These are phyloP conservation scores for Nyctibius grandis DNA, from an alignment of 2,797 vertebrate genomes.

Conservation along the genomic window DNA sequence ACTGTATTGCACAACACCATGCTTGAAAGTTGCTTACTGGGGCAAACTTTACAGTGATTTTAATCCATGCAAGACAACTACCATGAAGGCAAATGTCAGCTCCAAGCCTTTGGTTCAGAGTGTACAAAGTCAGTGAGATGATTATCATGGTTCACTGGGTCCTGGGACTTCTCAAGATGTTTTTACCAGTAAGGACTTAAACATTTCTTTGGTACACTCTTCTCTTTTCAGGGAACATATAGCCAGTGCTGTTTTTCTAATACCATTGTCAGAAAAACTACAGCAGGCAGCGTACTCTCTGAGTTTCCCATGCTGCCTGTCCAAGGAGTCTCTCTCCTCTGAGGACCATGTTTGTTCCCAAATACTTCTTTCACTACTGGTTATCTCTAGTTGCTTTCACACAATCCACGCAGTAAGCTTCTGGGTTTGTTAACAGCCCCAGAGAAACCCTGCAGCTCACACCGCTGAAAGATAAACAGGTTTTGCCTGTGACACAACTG, in stretches of 20 bases:
- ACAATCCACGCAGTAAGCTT: background rate
- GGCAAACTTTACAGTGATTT: background rate
- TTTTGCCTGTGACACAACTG: background rate
- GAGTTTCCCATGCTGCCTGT: background rate
- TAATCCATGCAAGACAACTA: background rate
- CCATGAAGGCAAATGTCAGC: background rate
- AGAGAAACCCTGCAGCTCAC: background rate
- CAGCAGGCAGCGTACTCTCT: background rate
- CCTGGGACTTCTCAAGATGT: background rate
- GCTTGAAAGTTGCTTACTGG: background rate
- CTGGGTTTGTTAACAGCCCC: background rate
- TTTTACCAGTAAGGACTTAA: background rate
- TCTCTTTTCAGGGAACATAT: background rate
- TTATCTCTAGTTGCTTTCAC: background rate
- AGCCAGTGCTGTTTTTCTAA: background rate
- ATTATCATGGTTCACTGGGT: background rate
- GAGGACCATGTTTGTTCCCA: background rate
- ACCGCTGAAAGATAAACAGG: background rate
- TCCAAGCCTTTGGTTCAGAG: background rate
- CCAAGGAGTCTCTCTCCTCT: background rate
- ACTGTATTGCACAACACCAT: background rate
- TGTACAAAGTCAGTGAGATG: background rate
- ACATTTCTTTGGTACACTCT: accelerated
- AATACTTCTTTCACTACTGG: background rate
- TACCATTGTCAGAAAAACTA: background rate